These are phyloP conservation scores for Maniola jurtina DNA, from an alignment of 1,140 invertebrate genomes.

Conservation along the genomic window DNA sequence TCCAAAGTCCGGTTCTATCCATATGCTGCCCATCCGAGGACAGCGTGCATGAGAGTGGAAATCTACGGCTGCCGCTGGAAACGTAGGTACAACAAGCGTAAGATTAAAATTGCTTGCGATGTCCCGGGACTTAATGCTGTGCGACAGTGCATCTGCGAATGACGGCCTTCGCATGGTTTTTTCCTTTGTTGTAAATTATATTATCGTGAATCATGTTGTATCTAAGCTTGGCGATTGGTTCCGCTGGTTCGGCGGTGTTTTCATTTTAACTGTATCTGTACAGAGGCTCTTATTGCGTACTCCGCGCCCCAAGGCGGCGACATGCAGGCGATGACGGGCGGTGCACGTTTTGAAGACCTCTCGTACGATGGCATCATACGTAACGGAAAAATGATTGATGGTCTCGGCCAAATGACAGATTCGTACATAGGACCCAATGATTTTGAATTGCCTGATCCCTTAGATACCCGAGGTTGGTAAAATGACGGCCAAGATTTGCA, in stretches of 20 bases:
- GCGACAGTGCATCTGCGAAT: constrained; percentile 32
- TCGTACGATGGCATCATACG: constrained; percentile 92
- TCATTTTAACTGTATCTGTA: constrained; percentile 48
- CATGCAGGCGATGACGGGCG: constrained; percentile 88
- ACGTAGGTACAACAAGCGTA: constrained; percentile 82
- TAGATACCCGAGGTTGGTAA: constrained; percentile 75
- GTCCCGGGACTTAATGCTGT: constrained; percentile 49
- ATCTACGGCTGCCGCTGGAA: constrained; percentile 92
- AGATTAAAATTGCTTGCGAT: constrained; percentile 48
- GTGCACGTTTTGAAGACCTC: constrained; percentile 90
- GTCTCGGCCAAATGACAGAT: constrained; percentile 93
- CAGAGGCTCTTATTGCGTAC: constrained; percentile 88
- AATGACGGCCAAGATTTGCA: neutral
- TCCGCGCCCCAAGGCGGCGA: constrained; percentile 85
- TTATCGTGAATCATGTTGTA: neutral
- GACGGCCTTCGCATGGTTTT: constrained; percentile 2
- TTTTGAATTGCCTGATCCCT: constrained; percentile 76
- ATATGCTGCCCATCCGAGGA: constrained; percentile 91
- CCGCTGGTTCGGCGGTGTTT: constrained; percentile 53
- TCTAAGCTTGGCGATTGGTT: constrained; percentile 34
- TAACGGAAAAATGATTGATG: constrained; percentile 82
- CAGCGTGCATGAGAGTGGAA: constrained; percentile 95
- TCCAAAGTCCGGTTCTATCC: constrained; percentile 93
- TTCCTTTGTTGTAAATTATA: constrained; percentile 15
- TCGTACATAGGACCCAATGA: constrained; percentile 79